These are phyloP conservation scores for Caretta caretta DNA, from an alignment of 2,113 vertebrate species.

Conservation along the genomic window DNA sequence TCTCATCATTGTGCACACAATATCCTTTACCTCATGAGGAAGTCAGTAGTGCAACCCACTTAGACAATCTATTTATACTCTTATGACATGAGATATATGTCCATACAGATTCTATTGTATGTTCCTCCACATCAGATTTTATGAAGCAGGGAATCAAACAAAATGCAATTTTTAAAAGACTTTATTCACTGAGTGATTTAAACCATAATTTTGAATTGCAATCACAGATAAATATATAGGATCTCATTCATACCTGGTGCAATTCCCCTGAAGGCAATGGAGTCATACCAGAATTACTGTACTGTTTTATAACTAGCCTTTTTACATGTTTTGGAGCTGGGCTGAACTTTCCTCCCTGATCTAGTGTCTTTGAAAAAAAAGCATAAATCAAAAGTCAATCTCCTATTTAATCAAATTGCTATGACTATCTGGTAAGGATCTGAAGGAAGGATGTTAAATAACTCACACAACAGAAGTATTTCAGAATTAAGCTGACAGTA, in stretches of 20 bases:
- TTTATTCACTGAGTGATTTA: neutral
- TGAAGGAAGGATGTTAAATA: conserved; percentile 32
- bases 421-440: conserved; percentile 14
- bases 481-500: conserved; percentile 64
- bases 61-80: conserved; percentile 20
- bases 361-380: neutral
- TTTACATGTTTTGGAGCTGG: conserved; percentile 18
- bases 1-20: neutral
- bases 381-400: conserved; percentile 18
- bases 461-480: conserved; percentile 36
- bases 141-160: neutral
- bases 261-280: conserved; percentile 4
- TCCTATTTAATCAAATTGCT: conserved; percentile 42
- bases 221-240: neutral
- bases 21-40: neutral
- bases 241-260: neutral
- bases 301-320: neutral
- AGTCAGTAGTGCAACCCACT: neutral
- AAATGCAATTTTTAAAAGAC: conserved; percentile 1
- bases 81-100: conserved; percentile 30
- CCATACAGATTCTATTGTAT: conserved; percentile 3
- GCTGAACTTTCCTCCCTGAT: conserved; percentile 21
- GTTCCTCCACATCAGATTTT: neutral
- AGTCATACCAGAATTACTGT: neutral
- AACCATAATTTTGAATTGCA: neutral